A percentile compares a stretch with the other conserved stretches of the same genome.
Conservation (phyloP, 35 echinoderm and acorn worm genomes). For the Stichopus chloronotus region DNA sequence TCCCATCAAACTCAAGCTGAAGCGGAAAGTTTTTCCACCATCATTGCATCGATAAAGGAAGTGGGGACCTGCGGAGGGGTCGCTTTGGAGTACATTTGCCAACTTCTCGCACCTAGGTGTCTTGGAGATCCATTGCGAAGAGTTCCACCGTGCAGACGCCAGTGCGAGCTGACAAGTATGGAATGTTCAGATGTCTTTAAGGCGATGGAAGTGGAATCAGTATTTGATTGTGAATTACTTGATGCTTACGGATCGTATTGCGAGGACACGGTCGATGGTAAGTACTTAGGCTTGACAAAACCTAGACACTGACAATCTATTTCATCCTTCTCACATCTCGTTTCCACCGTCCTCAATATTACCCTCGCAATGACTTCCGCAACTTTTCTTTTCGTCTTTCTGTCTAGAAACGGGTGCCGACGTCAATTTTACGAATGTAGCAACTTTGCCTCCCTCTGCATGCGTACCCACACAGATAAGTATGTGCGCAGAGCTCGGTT, state of each 20-base stretch:
- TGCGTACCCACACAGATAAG: background rate
- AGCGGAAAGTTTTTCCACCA: background rate
- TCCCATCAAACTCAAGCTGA: constrained; percentile 25
- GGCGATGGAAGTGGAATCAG: background rate
- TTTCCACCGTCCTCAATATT: too few species aligned
- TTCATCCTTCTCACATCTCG: too few species aligned
- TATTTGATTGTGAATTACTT: background rate
- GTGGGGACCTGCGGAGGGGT: background rate
- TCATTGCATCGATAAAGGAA: background rate
- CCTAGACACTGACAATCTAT: background rate
- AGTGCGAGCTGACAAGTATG: background rate
- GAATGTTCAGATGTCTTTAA: background rate
- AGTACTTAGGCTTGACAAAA: background rate
- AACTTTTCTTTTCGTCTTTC: too few species aligned
- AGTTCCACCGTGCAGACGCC: background rate
- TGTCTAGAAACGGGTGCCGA: too few species aligned
- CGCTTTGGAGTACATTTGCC: background rate
- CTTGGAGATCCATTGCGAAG: constrained; percentile 35
- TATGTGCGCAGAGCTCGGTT: constrained; percentile 47
- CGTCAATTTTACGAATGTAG: background rate
- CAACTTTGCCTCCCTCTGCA: background rate
- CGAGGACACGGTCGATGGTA: background rate
- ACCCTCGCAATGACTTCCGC: too few species aligned
- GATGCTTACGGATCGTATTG: constrained; percentile 29
- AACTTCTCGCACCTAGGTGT: constrained; percentile 41